Evolutionary conservation across 2,888 invertebrate species (phyloP), one percentile per base, ranked within the genome.

Genomic region (Syritta pipiens): DNA sequence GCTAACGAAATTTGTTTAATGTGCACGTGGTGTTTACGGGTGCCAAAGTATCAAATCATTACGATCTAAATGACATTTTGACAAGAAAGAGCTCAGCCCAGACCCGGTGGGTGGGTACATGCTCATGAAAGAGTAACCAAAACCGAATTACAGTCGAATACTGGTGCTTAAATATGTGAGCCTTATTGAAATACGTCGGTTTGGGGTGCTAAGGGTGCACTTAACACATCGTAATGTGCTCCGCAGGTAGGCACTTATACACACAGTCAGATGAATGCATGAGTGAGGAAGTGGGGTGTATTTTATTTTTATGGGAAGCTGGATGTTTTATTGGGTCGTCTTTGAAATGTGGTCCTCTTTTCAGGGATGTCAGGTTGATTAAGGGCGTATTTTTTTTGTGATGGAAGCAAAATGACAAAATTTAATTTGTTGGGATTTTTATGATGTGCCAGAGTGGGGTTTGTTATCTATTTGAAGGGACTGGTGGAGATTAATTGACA

Each of bases 11-110:
- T 62, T 75, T 68, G 62, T 81, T 75, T 75, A 71, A 71, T 75
- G 69, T 81, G 74, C 81, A 60, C 75, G 51, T 68, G 67, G 81
- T 67, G 75, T 75, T 82, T 76, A 67, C 72, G 71, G 57, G 48
- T 79, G 81, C 57, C 74, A 77, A 77, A 81, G 82, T 88, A 88
- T 88, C 88, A 88, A 86, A 88, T 86, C 88, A 88, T 88, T 88
- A 88, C 85, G 88, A 88, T 88, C 88, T 88, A 88, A 88, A 88
- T 88, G 88, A 86, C 86, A 86, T 85, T 87, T 86, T 87, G 88
- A 86, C 87, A 88, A 87, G 84, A 85, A 86, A 83, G 42, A 51
- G 40, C 30, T n/a, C n/a, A n/a, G n/a, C n/a, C n/a, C n/a, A n/a
- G n/a, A n/a, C n/a, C n/a, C n/a, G n/a, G n/a, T 28, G n/a, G 72